Evolutionary conservation across 2,888 invertebrate species (phyloP), one percentile per base, ranked within the genome.

Genomic region (Exephanes ischioxanthus): DNA sequence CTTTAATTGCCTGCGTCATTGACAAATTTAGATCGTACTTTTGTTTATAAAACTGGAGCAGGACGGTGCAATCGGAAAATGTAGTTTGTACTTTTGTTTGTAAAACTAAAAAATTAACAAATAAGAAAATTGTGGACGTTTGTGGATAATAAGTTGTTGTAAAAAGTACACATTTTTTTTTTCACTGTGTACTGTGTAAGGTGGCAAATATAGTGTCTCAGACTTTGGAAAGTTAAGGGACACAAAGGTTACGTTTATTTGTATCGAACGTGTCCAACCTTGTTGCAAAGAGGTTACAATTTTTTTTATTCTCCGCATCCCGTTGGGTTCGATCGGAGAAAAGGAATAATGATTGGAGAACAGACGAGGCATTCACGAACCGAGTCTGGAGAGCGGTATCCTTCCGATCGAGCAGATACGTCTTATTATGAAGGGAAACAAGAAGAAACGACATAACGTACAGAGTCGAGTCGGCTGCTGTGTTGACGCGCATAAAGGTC

Each of bases 401-500:
- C 53, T 67, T 73, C 61, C 85, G 85, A 83, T 85, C 76, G 72
- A 83, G 85, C 76, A 72, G 85, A 83, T 83, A 77, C 71, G 76
- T 83, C 80, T 83, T 83, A 76, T 85, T 85, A 79, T 66, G 80
- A 83, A 82, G 70, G 48, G 71, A 68, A 75, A 70, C 67, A 67
- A 83, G 53, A 70, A 58, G 16, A 81, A 37, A 73, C 33, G 68
- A 75, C 70, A 63, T n/a, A 63, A 33, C 63, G 37, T 71, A 2
- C 55, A 67, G 73, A 61, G 55, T 45, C n/a, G 70, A 53, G 5
- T 70, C 22, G 73, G 26, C 19, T 53, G 41, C 67, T 19, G 78
- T 77, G 77, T 58, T 55, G 79, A 37, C 79, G 67, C 33, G 41
- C 41, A 30, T 41, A 30, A 75, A 79, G 85, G 85, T 83, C 85